Base-by-base conservation (phyloP, 1,140 invertebrate genomes). In the Philotrypesis tridentata region DNA sequence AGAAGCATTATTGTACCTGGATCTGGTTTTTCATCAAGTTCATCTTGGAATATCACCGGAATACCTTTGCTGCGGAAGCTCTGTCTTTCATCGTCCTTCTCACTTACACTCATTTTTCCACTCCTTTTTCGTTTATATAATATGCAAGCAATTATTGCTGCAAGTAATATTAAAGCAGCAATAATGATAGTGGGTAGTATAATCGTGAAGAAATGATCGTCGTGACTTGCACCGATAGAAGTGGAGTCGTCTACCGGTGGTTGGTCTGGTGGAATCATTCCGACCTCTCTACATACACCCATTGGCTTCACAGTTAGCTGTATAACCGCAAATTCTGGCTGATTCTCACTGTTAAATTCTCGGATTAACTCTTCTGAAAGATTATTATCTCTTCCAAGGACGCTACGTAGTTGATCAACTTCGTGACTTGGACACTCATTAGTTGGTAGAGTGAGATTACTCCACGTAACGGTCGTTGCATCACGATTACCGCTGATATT, bases 1-100 rank as follows among this genome's bases (percentile, higher is more conserved):
- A 0, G 60, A 76, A 40, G 1, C 17, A n/a, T 61, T 17, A 21
- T 43, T 27, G 82, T 86, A 91, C 95, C 95, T 40, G 96, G 95
- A 89, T 96, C 96, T 1, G 95, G 96, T 87, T 97, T 96, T 87
- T 98, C 97, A 85, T 98, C 97, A 17, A 98, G 92, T 89, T 99
- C 98, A 91, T 99, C 97, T 89, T 96, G 96, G 90, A 99, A 98
- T 85, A 99, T 99, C 8, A 98, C 96, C 0, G 98, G 98, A 85
- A 98, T 96, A 67, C 97, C 97, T 91, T 97, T 98, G 84, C 95
- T 97, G 11, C 97, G 94, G 91, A 97, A 98, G 74, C 93, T 95
- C 90, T 95, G 95, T 68, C 95, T 93, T 85, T 96, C 96, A 86
- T 97, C 96, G 84, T 96, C 96, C 84, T 96, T 88, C 91, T 94